Percentiles rank a stretch among this genome's conserved stretches.
Evolutionary conservation across 1,140 invertebrate species (phyloP).

Genomic region (Myzus persicae): DNA sequence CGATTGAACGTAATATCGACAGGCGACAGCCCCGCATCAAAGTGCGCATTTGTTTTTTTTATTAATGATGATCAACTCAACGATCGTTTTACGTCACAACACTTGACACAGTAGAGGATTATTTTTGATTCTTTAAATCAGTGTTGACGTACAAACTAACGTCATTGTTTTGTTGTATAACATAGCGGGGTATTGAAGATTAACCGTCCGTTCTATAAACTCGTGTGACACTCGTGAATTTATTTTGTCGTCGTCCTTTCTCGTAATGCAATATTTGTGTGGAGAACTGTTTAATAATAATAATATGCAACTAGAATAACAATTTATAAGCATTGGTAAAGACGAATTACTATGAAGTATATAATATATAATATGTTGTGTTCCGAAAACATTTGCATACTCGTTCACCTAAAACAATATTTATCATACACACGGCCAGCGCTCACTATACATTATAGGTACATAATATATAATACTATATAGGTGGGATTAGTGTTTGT

Average conservation of each 20-base stretch:
- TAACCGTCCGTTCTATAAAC: not conserved
- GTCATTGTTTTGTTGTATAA: conserved; percentile 1
- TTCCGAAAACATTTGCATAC: conserved; percentile 46
- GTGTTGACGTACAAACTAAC: conserved; percentile 13
- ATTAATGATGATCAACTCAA: not conserved
- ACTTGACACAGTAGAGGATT: conserved; percentile 19
- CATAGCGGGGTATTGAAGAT: not conserved
- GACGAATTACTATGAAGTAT: not conserved
- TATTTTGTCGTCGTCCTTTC: too few species aligned
- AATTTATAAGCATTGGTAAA: not conserved
- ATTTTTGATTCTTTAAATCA: conserved; percentile 33
- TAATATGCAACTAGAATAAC: not conserved
- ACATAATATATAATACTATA: not conserved
- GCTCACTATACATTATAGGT: not conserved
- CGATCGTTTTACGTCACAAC: not conserved
- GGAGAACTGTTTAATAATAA: not conserved
- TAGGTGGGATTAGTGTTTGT: not conserved
- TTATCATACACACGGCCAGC: not conserved
- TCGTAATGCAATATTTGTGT: not conserved
- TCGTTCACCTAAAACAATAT: conserved; percentile 47
- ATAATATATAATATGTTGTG: not conserved
- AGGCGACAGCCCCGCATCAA: not conserved
- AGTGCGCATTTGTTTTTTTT: not conserved
- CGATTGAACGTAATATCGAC: not conserved
- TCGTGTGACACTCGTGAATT: not conserved